These are phyloP conservation scores for Metridium senile DNA, from an alignment of 92 coral and sea anemone genomes.

Conservation along the genomic window DNA sequence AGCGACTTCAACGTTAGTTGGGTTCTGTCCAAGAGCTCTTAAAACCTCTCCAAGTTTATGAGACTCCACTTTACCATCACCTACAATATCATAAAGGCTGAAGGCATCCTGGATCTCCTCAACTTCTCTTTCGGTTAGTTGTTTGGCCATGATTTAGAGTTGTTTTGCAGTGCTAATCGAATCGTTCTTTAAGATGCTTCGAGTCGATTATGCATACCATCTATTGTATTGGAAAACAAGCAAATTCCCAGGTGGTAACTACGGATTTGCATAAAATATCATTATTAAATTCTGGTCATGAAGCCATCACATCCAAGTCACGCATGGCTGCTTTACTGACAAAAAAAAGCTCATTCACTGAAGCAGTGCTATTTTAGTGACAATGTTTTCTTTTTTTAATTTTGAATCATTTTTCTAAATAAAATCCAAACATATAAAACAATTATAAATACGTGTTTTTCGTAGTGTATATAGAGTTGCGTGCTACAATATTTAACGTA, in stretches of 20 bases:
- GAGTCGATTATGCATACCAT: slow-evolving; percentile 39
- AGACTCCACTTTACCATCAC: slow-evolving; percentile 95
- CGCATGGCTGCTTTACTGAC: neutral
- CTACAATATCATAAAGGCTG: slow-evolving; percentile 82
- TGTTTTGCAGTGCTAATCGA: neutral
- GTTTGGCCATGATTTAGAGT: slow-evolving; percentile 29
- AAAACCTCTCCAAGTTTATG: slow-evolving; percentile 77
- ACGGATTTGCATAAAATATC: slow-evolving; percentile 17
- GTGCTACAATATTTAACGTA: no score
- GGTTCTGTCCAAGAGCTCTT: slow-evolving; percentile 86
- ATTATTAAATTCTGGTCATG: neutral
- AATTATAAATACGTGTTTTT: no score
- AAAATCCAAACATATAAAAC: no score
- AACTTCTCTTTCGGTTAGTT: slow-evolving; percentile 55
- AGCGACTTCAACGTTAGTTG: slow-evolving; percentile 87
- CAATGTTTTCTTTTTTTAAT: no score
- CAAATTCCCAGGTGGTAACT: slow-evolving; percentile 52
- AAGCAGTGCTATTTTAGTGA: no score
- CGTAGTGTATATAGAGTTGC: no score
- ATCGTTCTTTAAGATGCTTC: neutral
- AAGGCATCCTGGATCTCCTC: slow-evolving; percentile 76
- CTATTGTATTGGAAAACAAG: slow-evolving; percentile 11
- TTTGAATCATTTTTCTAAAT: no score
- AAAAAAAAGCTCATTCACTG: no score
- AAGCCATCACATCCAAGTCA: neutral